These are phyloP conservation scores for Clarias batrachus DNA, from an alignment of 2,113 vertebrate species.

Conservation along the genomic window DNA sequence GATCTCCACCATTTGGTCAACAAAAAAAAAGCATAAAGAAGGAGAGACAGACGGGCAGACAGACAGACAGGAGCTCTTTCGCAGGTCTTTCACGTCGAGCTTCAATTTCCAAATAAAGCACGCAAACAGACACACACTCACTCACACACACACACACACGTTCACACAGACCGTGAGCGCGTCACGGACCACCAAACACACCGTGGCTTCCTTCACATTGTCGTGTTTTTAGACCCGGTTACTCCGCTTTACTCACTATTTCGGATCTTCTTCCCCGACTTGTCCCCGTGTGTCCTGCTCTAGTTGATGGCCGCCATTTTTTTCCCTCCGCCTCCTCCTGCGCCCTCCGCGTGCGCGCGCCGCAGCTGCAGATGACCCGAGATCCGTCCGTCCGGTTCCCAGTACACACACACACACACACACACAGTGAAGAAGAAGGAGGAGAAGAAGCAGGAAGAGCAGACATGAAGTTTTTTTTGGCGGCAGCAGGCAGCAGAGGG, in stretches of 20 bases:
- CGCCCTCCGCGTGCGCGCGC: constrained; percentile 31
- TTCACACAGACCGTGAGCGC: background rate
- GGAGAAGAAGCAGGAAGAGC: constrained; percentile 31
- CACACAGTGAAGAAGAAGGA: constrained; percentile 47
- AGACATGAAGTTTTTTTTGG: background rate
- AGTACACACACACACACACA: constrained; percentile 6
- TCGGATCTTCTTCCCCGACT: constrained; percentile 35
- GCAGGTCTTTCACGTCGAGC: constrained; percentile 55
- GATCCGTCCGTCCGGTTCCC: constrained; percentile 39
- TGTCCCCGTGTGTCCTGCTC: constrained; percentile 45
- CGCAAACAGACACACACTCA: background rate
- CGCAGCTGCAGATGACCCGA: constrained; percentile 52
- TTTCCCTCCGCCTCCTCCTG: constrained; percentile 35
- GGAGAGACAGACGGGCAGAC: constrained; percentile 46
- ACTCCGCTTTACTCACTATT: constrained; percentile 42
- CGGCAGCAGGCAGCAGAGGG: constrained; percentile 13
- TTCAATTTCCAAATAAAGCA: constrained; percentile 39
- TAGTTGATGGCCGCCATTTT: constrained; percentile 50
- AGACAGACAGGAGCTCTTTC: constrained; percentile 41
- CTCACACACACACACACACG: constrained; percentile 1
- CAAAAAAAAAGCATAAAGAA: background rate
- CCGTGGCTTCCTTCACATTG: background rate
- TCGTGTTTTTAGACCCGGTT: background rate
- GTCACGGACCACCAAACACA: constrained; percentile 19
- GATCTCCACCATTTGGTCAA: background rate